Percentiles rank a stretch among this genome's conserved stretches.
Evolutionary conservation across 2,113 vertebrate species (phyloP).

Genomic region (Sinocyclocheilus rhinocerous): DNA sequence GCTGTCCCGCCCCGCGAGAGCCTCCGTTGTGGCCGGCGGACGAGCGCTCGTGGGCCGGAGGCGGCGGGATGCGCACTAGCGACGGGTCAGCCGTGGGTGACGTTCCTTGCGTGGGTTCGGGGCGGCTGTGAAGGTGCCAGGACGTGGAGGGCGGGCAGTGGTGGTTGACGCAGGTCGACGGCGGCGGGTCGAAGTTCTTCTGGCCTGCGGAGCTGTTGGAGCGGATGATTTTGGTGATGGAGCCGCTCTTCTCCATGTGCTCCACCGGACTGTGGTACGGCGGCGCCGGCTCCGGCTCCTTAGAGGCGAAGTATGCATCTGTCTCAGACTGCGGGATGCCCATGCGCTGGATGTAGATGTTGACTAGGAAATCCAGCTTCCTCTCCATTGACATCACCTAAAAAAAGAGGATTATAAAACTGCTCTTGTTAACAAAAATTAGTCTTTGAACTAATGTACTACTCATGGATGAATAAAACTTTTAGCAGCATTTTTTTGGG

Average conservation of each 20-base stretch:
- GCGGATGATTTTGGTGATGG: slow-evolving; percentile 85
- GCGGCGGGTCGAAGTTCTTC: slow-evolving; percentile 82
- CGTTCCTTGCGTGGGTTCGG: slow-evolving; percentile 75
- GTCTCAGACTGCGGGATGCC: slow-evolving; percentile 92
- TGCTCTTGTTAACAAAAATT: no score
- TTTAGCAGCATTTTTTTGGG: no score
- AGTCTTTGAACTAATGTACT: no score
- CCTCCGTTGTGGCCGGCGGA: slow-evolving; percentile 80
- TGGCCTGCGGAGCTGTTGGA: slow-evolving; percentile 83
- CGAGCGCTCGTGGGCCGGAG: slow-evolving; percentile 84
- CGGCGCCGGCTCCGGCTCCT: slow-evolving; percentile 92
- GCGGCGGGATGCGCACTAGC: slow-evolving; percentile 92
- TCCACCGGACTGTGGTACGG: slow-evolving; percentile 96
- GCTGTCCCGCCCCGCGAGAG: slow-evolving; percentile 62
- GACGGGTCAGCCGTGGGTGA: slow-evolving; percentile 84
- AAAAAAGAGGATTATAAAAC: neutral
- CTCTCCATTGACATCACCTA: slow-evolving; percentile 98
- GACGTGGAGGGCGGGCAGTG: slow-evolving; percentile 89
- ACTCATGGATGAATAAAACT: no score
- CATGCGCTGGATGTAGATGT: slow-evolving; percentile 95
- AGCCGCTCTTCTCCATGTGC: slow-evolving; percentile 84
- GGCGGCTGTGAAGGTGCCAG: slow-evolving; percentile 80
- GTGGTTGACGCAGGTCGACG: slow-evolving; percentile 64
- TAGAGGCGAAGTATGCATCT: slow-evolving; percentile 92
- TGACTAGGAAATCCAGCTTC: slow-evolving; percentile 96